A percentile compares a stretch with the other conserved stretches of the same genome.
Evolutionary conservation across 2,888 invertebrate species (phyloP).

Genomic region (Caenorhabditis virilis): DNA sequence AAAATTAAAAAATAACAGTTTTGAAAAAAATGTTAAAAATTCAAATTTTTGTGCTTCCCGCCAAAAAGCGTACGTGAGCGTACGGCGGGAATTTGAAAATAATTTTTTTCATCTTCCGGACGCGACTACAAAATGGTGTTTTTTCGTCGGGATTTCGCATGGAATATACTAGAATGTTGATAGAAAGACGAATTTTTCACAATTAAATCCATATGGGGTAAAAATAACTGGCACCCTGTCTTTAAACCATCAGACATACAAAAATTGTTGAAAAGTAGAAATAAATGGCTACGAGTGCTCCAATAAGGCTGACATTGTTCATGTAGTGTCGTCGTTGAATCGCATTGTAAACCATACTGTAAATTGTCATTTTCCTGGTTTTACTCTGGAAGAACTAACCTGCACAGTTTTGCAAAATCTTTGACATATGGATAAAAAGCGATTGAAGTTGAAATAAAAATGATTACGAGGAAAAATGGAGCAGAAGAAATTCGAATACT

Average conservation of each 20-base stretch:
- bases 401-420: slow-evolving; percentile 30
- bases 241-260: slow-evolving; percentile 16
- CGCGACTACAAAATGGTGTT: too few species aligned
- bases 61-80: too few species aligned
- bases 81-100: too few species aligned
- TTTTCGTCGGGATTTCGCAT: too few species aligned
- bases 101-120: too few species aligned
- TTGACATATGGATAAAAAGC: slow-evolving; percentile 47
- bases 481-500: slow-evolving; percentile 29
- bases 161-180: too few species aligned
- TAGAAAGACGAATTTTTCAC: too few species aligned
- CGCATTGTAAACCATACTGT: slow-evolving; percentile 39
- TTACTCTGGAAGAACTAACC: slow-evolving; percentile 3
- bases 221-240: not conserved
- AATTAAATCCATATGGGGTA: too few species aligned
- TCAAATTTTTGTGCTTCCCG: too few species aligned
- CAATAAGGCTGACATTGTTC: slow-evolving; percentile 29
- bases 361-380: not conserved
- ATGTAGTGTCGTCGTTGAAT: slow-evolving; percentile 33
- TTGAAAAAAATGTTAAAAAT: too few species aligned
- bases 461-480: slow-evolving; percentile 32
- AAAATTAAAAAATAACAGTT: too few species aligned
- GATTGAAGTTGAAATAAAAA: slow-evolving; percentile 41
- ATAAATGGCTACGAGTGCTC: slow-evolving; percentile 30
- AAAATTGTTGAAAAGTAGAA: slow-evolving; percentile 44